Evolutionary conservation across 30 jellyfish, hydroid and myxozoan genomes (phyloP), one percentile per base, ranked within the genome.

Genomic region (Phacellophora camtschatica): DNA sequence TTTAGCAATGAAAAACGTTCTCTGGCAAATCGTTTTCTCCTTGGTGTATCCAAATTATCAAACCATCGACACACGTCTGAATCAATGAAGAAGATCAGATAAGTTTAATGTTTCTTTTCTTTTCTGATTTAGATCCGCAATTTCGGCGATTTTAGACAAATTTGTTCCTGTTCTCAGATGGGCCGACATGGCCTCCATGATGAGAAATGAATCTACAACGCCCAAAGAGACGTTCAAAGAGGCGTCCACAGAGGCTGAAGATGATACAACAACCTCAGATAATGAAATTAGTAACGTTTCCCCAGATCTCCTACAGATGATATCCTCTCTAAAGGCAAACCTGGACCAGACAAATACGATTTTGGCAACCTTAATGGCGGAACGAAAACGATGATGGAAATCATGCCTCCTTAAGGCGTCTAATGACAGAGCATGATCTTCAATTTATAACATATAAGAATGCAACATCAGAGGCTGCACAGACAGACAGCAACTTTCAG

Each of bases 381-480:
- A 68, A 41, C 63, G 83, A 49, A 68, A 37, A 36, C 83, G 41
- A 13, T 68, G 83, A 68, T 24, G 83, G 64, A n/a, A 9, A 68
- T 41, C 43, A 68, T 36, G 68, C 83, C 83, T 25, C 83, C 67
- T 37, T 43, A 39, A 46, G 45, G 20, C 83, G 83, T 68, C 28
- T 68, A 4, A 49, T 24, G 24, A 24, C 48, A 7, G 66, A 24
- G 25, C 25, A 68, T 45, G 83, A 68, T 36, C 51, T 30, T 19
- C 41, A 68, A 36, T 36, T 68, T 25, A 68, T 68, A 68, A 68
- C 67, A 68, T 68, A 66, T 48, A 68, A 11, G 83, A 68, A 45
- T 68, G 83, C 67, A 68, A 36, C 46, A 68, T 20, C 83, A 0
- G 67, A n/a, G 35, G 80, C 80, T 65, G 80, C 80, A 65, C 80